Evolutionary conservation across 2,113 vertebrate genomes (phyloP), one percentile per base, ranked within the genome.

Genomic region (Corythoichthys haematopterus): DNA sequence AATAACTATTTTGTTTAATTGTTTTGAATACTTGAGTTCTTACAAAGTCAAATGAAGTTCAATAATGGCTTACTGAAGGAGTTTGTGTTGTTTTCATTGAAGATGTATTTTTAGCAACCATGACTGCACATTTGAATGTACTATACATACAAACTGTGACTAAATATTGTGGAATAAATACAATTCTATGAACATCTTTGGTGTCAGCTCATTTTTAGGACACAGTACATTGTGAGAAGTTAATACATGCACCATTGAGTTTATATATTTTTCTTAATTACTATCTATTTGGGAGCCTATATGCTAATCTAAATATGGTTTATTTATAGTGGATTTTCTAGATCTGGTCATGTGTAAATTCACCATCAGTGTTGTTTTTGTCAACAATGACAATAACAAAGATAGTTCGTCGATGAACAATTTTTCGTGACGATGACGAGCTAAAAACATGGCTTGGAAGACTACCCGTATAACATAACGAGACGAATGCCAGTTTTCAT

Each of bases 51-150:
- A 33, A 33, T 28, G 6, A 53, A 28, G 7, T 20, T 33, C 4
- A 55, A 55, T 4, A 1, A 4, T 35, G 28, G 9, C 52, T 33
- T 9, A 55, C 28, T 12, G 9, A 33, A 52, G 16, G n/a, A 20
- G 4, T 16, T 55, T 13, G 4, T 50, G 28, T 53, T 53, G 52
- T 53, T 28, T 55, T 55, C 3, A 28, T 13, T 55, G 28, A 33
- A 55, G 3, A 55, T 33, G 16, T 45, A n/a, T 55, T 33, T 33
- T 16, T 12, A 12, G 46, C 52, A n/a, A 56, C 51, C 36, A 36
- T 69, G 45, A 66, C 28, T 28, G 37, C 11, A 45, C 13, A 16
- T 7, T 20, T 58, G 6, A 38, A 73, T 62, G 70, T 70, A n/a
- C n/a, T n/a, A 48, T 62, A 8, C 5, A 50, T 63, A 12, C 1